Evolutionary conservation across 2,113 vertebrate species (phyloP), one percentile per base, ranked within the genome.

Genomic region (Craseonycteris thonglongyai): DNA sequence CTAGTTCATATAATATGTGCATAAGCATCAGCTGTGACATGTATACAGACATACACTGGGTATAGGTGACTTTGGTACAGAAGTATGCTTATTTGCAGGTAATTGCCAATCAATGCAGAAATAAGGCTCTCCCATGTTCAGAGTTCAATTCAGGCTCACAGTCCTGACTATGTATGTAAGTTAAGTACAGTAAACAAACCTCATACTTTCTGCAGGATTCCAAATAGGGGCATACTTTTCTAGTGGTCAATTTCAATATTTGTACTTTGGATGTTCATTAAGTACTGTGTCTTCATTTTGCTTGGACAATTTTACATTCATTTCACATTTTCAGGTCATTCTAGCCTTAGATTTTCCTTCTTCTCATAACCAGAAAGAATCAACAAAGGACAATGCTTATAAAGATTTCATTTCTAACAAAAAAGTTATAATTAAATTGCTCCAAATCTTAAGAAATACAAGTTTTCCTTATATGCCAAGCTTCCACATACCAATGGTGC

Each of bases 221-320:
- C 21, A 85, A 18, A 47, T 51, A 19, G 9, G 18, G 54, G 6
- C 33, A 65, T 11, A n/a, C 14, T 24, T 19, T 40, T 38, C 71
- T 10, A 24, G 35, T 24, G 10, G 47, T 79, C 40, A 74, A 26
- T 85, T 85, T 91, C 51, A 63, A 28, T 78, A 54, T 74, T 83
- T 94, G 92, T 15, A 97, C 96, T 97, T 97, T 93, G 92, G 63
- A 96, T 76, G 68, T 97, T 90, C 76, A 88, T 59, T 94, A 95
- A 76, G 16, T 22, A 88, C 66, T 96, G 66, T 63, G 40, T 66
- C 96, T 97, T 54, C 95, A 96, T 91, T 88, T 56, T 95, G 0
- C 1, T 71, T 91, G 95, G 71, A 91, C 49, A 95, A 65, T 45
- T 94, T 71, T 81, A 95, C 33, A 71, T 96, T 95, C 65, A 69